Base-by-base conservation (phyloP, 2,797 vertebrate species). In the Sebastes umbrosus region DNA sequence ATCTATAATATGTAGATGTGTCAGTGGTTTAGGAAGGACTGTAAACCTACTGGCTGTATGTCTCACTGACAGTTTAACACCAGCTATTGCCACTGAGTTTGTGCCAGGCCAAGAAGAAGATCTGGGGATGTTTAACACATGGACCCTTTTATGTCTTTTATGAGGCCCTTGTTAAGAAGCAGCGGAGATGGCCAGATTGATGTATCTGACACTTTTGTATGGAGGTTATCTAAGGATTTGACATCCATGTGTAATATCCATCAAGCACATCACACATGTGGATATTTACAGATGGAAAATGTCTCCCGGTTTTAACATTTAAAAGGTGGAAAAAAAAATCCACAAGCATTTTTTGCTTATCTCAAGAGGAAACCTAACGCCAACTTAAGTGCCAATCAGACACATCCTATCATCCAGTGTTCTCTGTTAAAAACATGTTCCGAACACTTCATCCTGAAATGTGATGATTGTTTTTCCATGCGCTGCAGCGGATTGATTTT, bases 391-490 rank as follows among this genome's bases (percentile, higher is more conserved):
- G 75, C 59, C 80, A 66, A 58, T 73, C 55, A 59, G 32, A 67
- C 63, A 72, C 36, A 3, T 76, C 29, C 12, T 0, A 20, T 68
- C 27, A 1, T 70, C 43, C 68, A 24, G 29, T 16, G 77, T 70
- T 12, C 39, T 12, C 36, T 3, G 36, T 69, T 16, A 74, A 58
- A 75, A 77, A 84, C 77, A 70, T 34, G n/a, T 85, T 87, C 58
- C 83, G 9, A 88, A 92, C 86, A 78, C 84, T 29, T 85, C 63
- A 65, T 66, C 16, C 67, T 80, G 57, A 59, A 80, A 69, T 55
- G 25, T 27, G 64, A 58, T 84, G 82, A 92, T 86, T 87, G 77
- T 80, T 92, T 93, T 90, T 92, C 89, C 91, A 72, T 78, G 43
- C 50, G 1, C 31, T 68, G 66, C 68, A n/a, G 67, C 32, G 29